Base-by-base conservation (phyloP, 2,797 vertebrate species). In the Bufotes viridis region DNA sequence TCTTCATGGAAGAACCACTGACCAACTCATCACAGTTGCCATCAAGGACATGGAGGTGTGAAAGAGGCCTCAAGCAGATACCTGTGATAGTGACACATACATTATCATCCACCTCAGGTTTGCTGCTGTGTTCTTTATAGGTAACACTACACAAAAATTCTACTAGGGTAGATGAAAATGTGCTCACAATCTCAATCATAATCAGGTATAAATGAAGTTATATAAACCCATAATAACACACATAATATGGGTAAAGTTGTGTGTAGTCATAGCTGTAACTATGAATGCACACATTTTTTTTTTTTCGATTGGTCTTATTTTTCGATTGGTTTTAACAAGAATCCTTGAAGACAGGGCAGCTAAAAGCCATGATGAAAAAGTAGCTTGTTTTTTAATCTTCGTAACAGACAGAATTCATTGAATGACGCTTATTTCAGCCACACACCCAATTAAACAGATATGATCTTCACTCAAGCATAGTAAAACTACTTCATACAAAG, bases 361-460 rank as follows among this genome's bases (percentile, higher is more conserved):
- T 2, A 5, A 42, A 42, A 42, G 42, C 42, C 6, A 42, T 42
- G 42, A 42, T 42, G 42, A 42, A 42, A 42, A 42, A 42, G 42
- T 42, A 20, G 18, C 34, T 42, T 74, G 42, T 74, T 17, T 1
- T 42, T 18, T 15, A 72, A 29, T 20, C 34, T 74, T 74, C 49
- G 2, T 3, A 49, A 42, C 34, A 74, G 70, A 74, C 14, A 49
- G 17, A 49, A 74, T 49, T 20, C 9, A 22, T 74, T 74, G 70
- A 49, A 74, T 74, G 17, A 17, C 49, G 70, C 70, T 20, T 49
- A 49, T 74, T 74, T 42, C 18, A 20, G 34, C 70, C 17, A 74
- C 34, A 74, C 15, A 74, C 49, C 70, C 70, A 49, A 78, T 58
- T 78, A 78, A 78, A 78, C 22, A 78, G 76, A 53, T 58, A 78